phyloP scores from a whole-genome alignment of 2,888 invertebrate genomes.

The Eristalinus sepulchralis region DNA sequence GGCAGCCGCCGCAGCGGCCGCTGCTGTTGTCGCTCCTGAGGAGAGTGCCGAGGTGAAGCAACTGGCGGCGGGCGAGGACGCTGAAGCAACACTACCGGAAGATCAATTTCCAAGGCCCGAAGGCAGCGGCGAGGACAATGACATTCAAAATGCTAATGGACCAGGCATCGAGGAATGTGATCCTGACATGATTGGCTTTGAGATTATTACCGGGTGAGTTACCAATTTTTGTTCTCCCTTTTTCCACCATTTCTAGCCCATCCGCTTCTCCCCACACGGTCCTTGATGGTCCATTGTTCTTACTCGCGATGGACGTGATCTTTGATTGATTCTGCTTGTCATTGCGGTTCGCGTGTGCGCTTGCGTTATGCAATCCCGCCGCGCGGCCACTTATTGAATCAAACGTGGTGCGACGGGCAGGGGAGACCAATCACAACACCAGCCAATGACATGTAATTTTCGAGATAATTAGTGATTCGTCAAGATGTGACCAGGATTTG shows the following conservation, averaged over 20 bases:
- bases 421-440: constrained; percentile 62
- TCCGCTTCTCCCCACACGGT: background rate
- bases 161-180: constrained; percentile 87
- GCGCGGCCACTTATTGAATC: constrained; percentile 48
- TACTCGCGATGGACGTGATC: constrained; percentile 51
- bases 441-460: constrained; percentile 69
- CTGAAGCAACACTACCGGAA: constrained; percentile 64
- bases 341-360: constrained; percentile 8
- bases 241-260: background rate
- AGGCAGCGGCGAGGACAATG: constrained; percentile 73
- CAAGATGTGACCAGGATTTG: constrained; percentile 63
- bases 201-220: constrained; percentile 91
- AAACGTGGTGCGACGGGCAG: constrained; percentile 34
- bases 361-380: constrained; percentile 53
- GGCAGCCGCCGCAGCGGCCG: constrained; percentile 70
- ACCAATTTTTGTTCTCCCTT: constrained; percentile 51
- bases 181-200: constrained; percentile 94
- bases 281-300: constrained; percentile 39
- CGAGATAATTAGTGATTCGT: constrained; percentile 65
- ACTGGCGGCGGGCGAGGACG: constrained; percentile 44
- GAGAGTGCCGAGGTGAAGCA: constrained; percentile 67
- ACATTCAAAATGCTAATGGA: constrained; percentile 73
- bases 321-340: constrained; percentile 53
- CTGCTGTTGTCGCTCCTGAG: constrained; percentile 61
- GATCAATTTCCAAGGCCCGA: constrained; percentile 75